Evolutionary conservation across 2,113 vertebrate genomes (phyloP).

Genomic region (Pygoscelis adeliae): DNA sequence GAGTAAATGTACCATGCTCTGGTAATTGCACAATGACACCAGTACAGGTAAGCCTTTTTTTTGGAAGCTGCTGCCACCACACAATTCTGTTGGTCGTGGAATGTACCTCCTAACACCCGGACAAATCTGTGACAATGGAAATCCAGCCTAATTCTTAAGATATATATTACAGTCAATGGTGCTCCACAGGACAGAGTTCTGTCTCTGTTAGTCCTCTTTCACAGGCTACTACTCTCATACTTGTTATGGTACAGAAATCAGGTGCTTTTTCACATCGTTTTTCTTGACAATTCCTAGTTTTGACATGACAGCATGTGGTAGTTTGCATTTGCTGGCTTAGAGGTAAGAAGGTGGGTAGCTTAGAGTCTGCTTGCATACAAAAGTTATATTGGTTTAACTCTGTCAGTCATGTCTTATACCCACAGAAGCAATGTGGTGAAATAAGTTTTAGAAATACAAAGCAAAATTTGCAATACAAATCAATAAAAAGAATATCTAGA

Average conservation of each 20-base stretch:
- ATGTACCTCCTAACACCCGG: too few relatives aligned
- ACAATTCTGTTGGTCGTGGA: neutral
- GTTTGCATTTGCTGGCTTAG: neutral
- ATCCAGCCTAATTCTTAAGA: neutral
- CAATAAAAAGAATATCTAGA: neutral
- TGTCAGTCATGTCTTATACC: neutral
- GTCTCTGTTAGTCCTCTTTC: neutral
- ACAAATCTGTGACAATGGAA: neutral
- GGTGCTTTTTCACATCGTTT: neutral
- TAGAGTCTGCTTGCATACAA: neutral
- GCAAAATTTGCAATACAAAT: neutral
- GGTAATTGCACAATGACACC: accelerated
- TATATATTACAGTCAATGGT: neutral
- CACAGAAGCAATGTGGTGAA: neutral
- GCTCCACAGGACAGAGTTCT: neutral
- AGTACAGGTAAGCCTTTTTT: neutral
- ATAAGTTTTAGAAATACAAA: neutral
- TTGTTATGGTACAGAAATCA: neutral
- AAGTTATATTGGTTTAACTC: neutral
- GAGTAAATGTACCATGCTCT: neutral
- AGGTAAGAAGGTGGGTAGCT: neutral
- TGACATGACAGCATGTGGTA: neutral
- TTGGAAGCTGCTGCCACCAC: neutral
- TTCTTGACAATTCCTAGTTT: neutral
- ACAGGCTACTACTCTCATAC: neutral